These are phyloP conservation scores for Schizaphis graminum DNA, from an alignment of 2,888 invertebrate genomes.

Conservation along the genomic window DNA sequence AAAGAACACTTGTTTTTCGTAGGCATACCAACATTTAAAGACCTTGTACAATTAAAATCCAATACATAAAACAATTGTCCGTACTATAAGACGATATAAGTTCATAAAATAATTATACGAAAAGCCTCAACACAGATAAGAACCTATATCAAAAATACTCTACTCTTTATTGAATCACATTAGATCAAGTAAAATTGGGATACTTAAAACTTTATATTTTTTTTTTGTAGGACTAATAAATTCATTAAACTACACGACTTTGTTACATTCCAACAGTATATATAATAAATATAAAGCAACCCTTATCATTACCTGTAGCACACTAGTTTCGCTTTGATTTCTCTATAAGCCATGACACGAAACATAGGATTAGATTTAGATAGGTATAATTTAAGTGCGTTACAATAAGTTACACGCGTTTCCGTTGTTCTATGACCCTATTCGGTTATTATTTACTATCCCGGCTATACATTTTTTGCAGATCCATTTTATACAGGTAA, in stretches of 20 bases:
- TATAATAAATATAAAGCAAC: no score
- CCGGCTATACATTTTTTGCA: neutral
- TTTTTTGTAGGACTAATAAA: neutral
- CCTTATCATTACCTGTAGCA: neutral
- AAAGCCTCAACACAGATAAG: neutral
- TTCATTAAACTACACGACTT: neutral
- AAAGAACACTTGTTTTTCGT: conserved; percentile 28
- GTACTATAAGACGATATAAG: neutral
- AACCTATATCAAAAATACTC: neutral
- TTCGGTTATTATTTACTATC: conserved; percentile 7
- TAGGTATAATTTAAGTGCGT: neutral
- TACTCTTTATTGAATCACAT: neutral
- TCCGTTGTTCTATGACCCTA: neutral
- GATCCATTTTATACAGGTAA: conserved; percentile 6
- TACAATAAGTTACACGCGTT: conserved; percentile 35
- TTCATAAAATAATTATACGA: neutral
- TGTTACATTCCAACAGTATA: neutral
- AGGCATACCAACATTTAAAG: neutral
- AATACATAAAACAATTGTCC: neutral
- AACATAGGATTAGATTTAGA: conserved; percentile 1
- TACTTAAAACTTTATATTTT: neutral
- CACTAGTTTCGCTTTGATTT: conserved; percentile 26
- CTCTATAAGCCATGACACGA: neutral
- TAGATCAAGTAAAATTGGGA: neutral
- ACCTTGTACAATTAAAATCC: neutral